These are phyloP conservation scores for Stratiomys singularior DNA, from an alignment of 2,888 invertebrate genomes.

Conservation along the genomic window DNA sequence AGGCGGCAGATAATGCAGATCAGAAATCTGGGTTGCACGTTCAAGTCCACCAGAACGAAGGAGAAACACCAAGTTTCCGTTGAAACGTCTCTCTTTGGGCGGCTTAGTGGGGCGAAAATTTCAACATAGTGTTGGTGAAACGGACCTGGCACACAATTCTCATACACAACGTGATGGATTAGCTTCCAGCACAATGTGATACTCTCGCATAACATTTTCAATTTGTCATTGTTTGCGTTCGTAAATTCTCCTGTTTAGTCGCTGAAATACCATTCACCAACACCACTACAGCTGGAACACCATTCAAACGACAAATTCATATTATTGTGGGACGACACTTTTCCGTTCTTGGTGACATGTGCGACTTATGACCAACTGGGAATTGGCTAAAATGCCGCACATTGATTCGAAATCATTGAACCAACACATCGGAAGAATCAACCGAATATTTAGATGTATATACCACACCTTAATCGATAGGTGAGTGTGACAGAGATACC, in stretches of 20 bases:
- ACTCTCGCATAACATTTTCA: not conserved
- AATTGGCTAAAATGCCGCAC: constrained; percentile 51
- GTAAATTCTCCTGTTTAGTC: not conserved
- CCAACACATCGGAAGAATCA: constrained; percentile 25
- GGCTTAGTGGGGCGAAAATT: not conserved
- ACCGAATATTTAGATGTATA: not conserved
- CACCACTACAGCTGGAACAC: constrained; percentile 52
- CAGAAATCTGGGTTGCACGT: not conserved
- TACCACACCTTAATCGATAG: constrained; percentile 11
- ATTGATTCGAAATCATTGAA: constrained; percentile 36
- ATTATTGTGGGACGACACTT: constrained; percentile 53
- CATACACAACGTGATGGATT: not conserved
- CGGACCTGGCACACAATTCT: not conserved
- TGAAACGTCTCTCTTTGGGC: not conserved
- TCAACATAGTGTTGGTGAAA: not conserved
- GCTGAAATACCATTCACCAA: constrained; percentile 8
- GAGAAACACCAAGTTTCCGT: not conserved
- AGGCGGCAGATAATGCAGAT: constrained; percentile 47
- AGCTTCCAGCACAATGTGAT: not conserved
- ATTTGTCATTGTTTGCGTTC: not conserved
- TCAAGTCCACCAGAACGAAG: not conserved
- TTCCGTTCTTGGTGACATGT: constrained; percentile 54
- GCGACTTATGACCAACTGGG: constrained; percentile 57
- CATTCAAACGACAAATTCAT: constrained; percentile 49
- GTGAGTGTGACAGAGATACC: constrained; percentile 8